These are phyloP conservation scores for Lagocephalus sceleratus DNA, from an alignment of 2,797 vertebrate genomes.

Conservation along the genomic window DNA sequence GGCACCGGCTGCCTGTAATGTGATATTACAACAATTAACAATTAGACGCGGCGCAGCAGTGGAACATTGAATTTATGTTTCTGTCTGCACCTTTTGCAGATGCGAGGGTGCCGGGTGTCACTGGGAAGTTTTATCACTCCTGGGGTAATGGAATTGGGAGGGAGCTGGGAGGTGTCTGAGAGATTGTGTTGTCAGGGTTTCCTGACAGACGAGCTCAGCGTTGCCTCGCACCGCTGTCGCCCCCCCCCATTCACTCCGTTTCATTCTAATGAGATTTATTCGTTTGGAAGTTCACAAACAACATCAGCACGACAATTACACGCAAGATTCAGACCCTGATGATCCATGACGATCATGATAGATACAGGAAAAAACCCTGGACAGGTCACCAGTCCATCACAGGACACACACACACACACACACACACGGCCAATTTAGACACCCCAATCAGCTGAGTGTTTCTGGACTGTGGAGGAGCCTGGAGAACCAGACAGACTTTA, in stretches of 20 bases:
- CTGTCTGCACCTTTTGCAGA: conserved; percentile 53
- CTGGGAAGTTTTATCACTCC: conserved; percentile 68
- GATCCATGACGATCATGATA: no score
- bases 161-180: conserved; percentile 45
- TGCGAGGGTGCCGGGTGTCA: conserved; percentile 61
- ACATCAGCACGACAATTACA: conserved; percentile 26
- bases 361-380: no score
- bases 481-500: no score
- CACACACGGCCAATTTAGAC: no score
- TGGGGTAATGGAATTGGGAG: conserved; percentile 68
- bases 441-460: no score
- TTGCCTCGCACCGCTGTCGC: conserved; percentile 29
- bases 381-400: no score
- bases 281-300: conserved; percentile 33
- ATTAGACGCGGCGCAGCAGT: conserved; percentile 46
- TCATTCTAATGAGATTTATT: conserved; percentile 31
- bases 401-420: no score
- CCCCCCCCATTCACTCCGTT: conserved; percentile 7
- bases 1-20: conserved; percentile 53
- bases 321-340: background rate
- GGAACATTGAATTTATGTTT: conserved; percentile 61
- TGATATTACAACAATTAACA: conserved; percentile 75
- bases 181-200: conserved; percentile 67
- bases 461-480: no score
- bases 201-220: conserved; percentile 59